Conservation (phyloP, 2,888 invertebrate genomes). For the Andricus quercusramuli region DNA sequence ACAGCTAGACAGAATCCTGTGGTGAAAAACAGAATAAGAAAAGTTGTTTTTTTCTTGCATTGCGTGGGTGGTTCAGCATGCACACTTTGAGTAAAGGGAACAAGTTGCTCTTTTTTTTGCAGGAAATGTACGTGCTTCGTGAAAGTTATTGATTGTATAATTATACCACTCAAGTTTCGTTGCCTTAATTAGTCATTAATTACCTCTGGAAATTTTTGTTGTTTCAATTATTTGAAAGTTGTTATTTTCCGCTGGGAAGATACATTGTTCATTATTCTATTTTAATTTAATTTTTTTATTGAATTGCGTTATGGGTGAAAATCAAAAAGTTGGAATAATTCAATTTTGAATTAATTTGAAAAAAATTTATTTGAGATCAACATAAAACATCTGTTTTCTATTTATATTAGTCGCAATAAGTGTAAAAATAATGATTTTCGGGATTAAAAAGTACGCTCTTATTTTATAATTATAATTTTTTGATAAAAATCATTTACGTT, state of each 20-base stretch:
- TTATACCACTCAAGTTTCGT: conserved; percentile 16
- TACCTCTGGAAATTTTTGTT: neutral
- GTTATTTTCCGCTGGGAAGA: neutral
- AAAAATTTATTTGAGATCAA: too few species aligned
- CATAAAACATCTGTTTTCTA: too few species aligned
- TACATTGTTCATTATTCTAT: neutral
- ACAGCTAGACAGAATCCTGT: neutral
- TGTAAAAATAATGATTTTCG: too few species aligned
- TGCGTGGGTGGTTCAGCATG: conserved; percentile 14
- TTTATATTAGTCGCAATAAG: too few species aligned
- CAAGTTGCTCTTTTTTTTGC: neutral
- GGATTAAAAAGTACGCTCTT: too few species aligned
- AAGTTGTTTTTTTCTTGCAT: conserved; percentile 9
- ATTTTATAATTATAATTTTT: too few species aligned
- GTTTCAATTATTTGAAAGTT: neutral
- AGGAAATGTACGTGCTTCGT: conserved; percentile 29
- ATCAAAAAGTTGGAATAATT: too few species aligned
- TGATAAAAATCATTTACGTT: too few species aligned
- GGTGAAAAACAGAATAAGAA: neutral
- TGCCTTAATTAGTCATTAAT: conserved; percentile 22
- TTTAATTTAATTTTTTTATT: neutral
- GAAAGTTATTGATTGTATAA: conserved; percentile 52
- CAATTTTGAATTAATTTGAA: too few species aligned
- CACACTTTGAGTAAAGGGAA: neutral
- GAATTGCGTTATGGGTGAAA: neutral